Evolutionary conservation across 2,888 invertebrate genomes (phyloP), one percentile per base, ranked within the genome.

Genomic region (Abrostola triplasia): DNA sequence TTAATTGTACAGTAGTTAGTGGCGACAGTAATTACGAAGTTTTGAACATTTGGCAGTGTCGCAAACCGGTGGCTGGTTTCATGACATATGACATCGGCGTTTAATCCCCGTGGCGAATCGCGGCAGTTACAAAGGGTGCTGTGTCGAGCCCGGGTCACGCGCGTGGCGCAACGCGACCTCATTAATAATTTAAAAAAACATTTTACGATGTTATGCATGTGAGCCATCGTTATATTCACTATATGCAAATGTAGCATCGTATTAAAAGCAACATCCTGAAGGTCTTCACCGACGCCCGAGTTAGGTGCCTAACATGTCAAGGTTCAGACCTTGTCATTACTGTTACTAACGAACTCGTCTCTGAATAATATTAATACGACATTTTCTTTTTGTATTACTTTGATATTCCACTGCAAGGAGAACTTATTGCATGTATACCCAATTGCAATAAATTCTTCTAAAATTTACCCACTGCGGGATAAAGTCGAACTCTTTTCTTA

Each of bases 61-160:
- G 73, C 73, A 81, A 79, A 73, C 70, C 57, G 59, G 70, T 67
- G 71, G 76, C 73, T 59, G 48, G 64, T 64, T 67, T 77, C 76
- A 70, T 76, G 79, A 80, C 76, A 78, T 75, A 81, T 73, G 76
- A 64, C 67, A 64, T 56, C 53, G 62, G 58, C 44, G 70, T 70
- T 76, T 86, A 87, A 88, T 85, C 85, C 83, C 84, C 85, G 83
- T 80, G 65, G 64, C 89, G 81, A 90, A 89, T 88, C 83, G 79
- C 77, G 63, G 67, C 73, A 57, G 50, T 57, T 61, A 72, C 79
- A 84, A 85, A 88, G 88, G 88, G 86, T 86, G 84, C 64, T 63
- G 70, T 62, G 68, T 64, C 55, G 59, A 59, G 68, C 62, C 51
- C 36, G 65, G 81, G 85, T 87, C 89, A 88, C 88, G 87, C 80